A percentile compares a stretch with the other conserved stretches of the same genome.
Evolutionary conservation across 2,113 vertebrate genomes (phyloP).

Genomic region (Zapornia atra): DNA sequence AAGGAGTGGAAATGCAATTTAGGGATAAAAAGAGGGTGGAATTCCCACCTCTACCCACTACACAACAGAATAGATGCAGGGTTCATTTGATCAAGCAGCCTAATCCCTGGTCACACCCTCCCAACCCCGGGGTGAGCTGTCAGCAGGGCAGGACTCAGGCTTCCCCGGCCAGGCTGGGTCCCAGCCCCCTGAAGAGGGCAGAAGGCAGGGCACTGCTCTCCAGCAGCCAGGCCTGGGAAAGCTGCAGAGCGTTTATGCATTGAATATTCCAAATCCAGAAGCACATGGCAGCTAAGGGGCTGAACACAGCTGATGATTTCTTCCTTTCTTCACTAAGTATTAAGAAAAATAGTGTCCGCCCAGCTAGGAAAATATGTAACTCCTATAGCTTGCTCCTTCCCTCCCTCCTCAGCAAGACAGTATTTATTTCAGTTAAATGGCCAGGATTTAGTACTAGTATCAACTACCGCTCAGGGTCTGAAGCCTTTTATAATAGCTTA

Average conservation of each 20-base stretch:
- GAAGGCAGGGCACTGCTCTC: not conserved
- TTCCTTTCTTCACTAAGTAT: not conserved
- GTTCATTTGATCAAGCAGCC: not conserved
- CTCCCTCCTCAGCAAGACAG: rapidly evolving
- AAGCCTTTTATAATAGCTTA: not conserved
- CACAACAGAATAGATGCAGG: not conserved
- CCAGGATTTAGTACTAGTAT: not conserved
- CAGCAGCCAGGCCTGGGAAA: not conserved
- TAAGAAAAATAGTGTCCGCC: not conserved
- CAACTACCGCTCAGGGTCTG: not conserved
- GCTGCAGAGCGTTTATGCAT: not conserved
- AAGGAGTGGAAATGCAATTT: not conserved
- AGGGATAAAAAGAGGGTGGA: not conserved
- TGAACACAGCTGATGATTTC: not conserved
- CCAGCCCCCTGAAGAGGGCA: not conserved
- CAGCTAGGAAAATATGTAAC: not conserved
- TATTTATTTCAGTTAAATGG: not conserved
- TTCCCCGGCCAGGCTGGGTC: rapidly evolving
- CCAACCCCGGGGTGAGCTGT: not conserved
- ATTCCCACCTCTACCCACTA: not conserved
- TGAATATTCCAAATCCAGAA: not conserved
- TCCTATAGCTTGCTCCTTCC: not conserved
- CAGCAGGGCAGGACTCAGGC: not conserved
- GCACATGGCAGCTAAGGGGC: not conserved
- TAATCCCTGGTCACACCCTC: not conserved